Percentiles rank a stretch among this genome's conserved stretches.
Evolutionary conservation across 2,888 invertebrate species (phyloP).

Genomic region (Operophtera brumata): DNA sequence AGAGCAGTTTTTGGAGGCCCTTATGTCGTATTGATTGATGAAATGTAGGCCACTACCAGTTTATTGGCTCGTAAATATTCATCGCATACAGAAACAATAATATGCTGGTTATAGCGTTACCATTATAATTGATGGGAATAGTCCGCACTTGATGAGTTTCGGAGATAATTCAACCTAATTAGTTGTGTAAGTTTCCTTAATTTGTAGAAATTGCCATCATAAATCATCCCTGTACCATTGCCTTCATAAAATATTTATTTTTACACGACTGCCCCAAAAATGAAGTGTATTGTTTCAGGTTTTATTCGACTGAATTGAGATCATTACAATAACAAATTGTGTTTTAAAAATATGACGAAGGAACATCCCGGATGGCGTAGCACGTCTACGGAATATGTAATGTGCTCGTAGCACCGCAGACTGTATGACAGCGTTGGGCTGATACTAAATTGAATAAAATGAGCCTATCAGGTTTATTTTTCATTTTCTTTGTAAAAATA

Average conservation of each 20-base stretch:
- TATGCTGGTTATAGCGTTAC: slow-evolving; percentile 32
- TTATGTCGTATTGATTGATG: slow-evolving; percentile 54
- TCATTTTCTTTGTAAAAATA: too few species aligned
- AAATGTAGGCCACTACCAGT: slow-evolving; percentile 65
- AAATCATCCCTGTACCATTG: neutral
- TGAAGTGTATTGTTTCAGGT: too few species aligned
- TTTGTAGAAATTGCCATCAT: neutral
- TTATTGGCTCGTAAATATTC: slow-evolving; percentile 62
- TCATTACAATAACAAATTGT: too few species aligned
- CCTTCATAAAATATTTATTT: neutral
- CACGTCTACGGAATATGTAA: slow-evolving; percentile 20
- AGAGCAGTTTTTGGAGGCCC: slow-evolving; percentile 51
- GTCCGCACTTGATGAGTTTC: slow-evolving; percentile 22
- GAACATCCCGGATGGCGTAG: slow-evolving; percentile 11
- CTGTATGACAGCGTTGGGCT: slow-evolving; percentile 1
- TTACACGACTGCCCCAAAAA: too few species aligned
- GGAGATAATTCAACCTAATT: slow-evolving; percentile 3
- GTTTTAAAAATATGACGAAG: slow-evolving; percentile 1
- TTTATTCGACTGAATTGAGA: too few species aligned
- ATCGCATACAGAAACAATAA: slow-evolving; percentile 47
- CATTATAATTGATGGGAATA: slow-evolving; percentile 28
- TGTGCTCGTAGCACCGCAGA: slow-evolving; percentile 13
- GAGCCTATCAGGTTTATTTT: neutral
- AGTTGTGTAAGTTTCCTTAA: slow-evolving; percentile 3
- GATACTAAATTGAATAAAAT: slow-evolving; percentile 1